Conservation (phyloP, 2,113 vertebrate species). For the Chunga burmeisteri region DNA sequence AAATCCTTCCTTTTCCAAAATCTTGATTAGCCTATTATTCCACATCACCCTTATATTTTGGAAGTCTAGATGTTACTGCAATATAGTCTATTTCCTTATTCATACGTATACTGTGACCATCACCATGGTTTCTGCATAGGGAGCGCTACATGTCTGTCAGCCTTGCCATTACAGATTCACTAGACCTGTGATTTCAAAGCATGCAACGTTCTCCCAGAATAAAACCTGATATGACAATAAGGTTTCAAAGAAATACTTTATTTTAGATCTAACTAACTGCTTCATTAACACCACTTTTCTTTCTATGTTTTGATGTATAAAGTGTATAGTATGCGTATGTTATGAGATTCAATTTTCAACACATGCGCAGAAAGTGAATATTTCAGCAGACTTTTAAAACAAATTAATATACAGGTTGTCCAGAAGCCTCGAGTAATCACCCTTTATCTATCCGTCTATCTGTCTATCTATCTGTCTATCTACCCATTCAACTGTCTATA, state of each 20-base stretch:
- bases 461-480: neutral
- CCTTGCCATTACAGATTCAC: neutral
- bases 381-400: slow-evolving; percentile 19
- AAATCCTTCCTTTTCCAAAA: neutral
- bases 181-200: slow-evolving; percentile 7
- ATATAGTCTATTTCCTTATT: neutral
- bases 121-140: neutral
- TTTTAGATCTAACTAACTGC: neutral
- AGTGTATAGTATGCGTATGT: neutral
- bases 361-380: neutral
- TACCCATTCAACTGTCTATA: too few relatives aligned
- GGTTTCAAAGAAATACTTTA: neutral
- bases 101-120: slow-evolving; percentile 16
- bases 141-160: neutral
- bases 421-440: neutral
- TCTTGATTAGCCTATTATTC: neutral
- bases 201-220: neutral
- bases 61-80: neutral
- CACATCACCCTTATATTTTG: neutral
- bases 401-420: neutral
- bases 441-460: neutral
- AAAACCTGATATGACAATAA: neutral
- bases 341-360: neutral
- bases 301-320: neutral
- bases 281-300: neutral